These are phyloP conservation scores for Synergus umbraculus DNA, from an alignment of 2,888 invertebrate species.

Conservation along the genomic window DNA sequence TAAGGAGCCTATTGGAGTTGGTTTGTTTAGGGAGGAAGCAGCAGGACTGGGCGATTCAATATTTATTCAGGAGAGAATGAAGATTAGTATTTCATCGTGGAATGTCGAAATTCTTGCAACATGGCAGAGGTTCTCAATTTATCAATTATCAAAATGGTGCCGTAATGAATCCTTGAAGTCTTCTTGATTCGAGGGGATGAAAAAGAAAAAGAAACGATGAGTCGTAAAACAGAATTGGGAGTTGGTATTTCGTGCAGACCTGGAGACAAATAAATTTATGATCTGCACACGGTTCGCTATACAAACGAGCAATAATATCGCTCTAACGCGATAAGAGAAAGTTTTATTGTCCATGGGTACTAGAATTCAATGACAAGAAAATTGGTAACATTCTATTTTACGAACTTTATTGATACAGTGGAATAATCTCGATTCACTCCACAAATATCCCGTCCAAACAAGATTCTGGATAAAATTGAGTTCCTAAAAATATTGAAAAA, in stretches of 20 bases:
- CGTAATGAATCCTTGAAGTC: constrained; percentile 3
- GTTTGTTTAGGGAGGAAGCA: not conserved
- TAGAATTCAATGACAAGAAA: constrained; percentile 6
- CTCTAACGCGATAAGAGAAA: constrained; percentile 11
- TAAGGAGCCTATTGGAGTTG: not conserved
- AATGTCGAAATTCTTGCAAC: not conserved
- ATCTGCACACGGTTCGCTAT: constrained; percentile 1
- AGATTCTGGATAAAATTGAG: not conserved
- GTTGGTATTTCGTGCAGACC: not conserved
- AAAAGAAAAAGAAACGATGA: not conserved
- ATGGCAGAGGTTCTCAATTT: constrained; percentile 12
- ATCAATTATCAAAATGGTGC: not conserved
- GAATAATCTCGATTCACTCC: not conserved
- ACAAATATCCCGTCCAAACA: not conserved
- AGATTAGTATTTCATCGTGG: not conserved
- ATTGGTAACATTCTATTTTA: constrained; percentile 2
- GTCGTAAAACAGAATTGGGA: constrained; percentile 23
- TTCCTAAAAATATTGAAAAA: not conserved
- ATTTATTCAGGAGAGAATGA: not conserved
- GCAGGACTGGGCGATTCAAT: not conserved
- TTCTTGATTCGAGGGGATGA: not conserved
- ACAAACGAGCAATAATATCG: constrained; percentile 11
- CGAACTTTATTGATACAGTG: not conserved
- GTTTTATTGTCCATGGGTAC: constrained; percentile 8
- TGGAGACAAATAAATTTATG: constrained; percentile 27